Conservation (phyloP, 2,888 invertebrate genomes). For the Osmoderma eremita region DNA sequence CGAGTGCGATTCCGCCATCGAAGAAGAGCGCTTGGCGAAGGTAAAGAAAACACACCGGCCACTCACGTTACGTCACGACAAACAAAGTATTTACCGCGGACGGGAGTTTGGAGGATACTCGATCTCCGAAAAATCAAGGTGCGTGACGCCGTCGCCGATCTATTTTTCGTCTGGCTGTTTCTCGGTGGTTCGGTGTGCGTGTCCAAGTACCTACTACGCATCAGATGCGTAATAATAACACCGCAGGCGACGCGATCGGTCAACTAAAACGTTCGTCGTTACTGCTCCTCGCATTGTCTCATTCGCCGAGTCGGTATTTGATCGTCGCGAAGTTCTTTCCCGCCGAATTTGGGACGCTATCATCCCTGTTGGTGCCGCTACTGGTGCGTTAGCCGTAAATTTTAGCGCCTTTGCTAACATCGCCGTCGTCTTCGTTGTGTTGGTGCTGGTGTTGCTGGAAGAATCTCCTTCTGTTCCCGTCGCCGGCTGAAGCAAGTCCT, state of each 20-base stretch:
- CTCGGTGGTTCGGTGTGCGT: conserved; percentile 3
- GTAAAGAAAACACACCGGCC: too few species aligned
- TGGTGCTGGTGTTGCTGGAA: not conserved
- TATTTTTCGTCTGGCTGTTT: not conserved
- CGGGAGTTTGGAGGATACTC: too few species aligned
- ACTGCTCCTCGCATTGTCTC: conserved; percentile 25
- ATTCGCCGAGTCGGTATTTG: conserved; percentile 8
- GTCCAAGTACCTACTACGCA: not conserved
- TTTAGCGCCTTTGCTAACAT: conserved; percentile 11
- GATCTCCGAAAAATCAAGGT: too few species aligned
- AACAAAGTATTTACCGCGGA: too few species aligned
- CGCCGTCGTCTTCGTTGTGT: not conserved
- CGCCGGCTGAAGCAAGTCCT: conserved; percentile 47
- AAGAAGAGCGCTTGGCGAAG: too few species aligned
- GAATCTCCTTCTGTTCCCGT: conserved; percentile 25
- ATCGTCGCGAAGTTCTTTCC: conserved; percentile 40
- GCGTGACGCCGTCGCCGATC: too few species aligned
- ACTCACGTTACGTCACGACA: too few species aligned
- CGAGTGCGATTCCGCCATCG: too few species aligned
- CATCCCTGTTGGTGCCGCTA: conserved; percentile 1
- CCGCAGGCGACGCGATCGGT: conserved; percentile 1
- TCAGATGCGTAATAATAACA: conserved; percentile 10
- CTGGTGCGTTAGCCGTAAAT: not conserved
- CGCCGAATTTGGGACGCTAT: conserved; percentile 33
- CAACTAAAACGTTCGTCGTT: not conserved